Evolutionary conservation across 2,113 vertebrate species (phyloP), one percentile per base, ranked within the genome.

Genomic region (Lepisosteus osseus): DNA sequence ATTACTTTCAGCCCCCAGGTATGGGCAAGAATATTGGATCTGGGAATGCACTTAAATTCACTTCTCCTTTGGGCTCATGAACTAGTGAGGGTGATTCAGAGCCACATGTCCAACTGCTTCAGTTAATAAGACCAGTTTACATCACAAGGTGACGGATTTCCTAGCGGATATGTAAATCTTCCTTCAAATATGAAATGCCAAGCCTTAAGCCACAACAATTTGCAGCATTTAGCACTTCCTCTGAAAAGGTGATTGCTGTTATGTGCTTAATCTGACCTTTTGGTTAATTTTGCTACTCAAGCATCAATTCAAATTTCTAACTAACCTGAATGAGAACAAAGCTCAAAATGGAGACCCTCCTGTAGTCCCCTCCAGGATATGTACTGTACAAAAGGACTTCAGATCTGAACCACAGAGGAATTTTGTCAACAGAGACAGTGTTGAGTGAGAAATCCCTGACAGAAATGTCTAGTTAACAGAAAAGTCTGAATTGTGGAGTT

Each of bases 241-340:
- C 11, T 29, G 51, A 75, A 43, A 70, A 70, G 54, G 68, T 70
- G 54, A 70, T 29, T 44, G 45, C 5, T 40, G 55, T 63, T 63
- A 17, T 62, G 29, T 14, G 47, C 41, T 66, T 29, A 29, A 51
- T 68, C 44, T 68, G 51, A 54, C 5, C 63, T 43, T 47, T 15
- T 41, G 13, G 14, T 47, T 4, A 12, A 5, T 4, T 29, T 29
- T 29, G 29, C 29, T 29, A 29, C 29, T 29, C 29, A 29, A 29
- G 29, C 29, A 29, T 29, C 29, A 29, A 29, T 29, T 29, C 29
- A 29, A 29, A 29, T 29, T 29, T 29, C 29, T 29, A 29, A 29
- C 29, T 29, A 29, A 29, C 29, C 29, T 29, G 29, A 29, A 29
- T 29, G 29, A 29, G 29, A 29, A 29, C 29, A 29, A 29, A 29